Evolutionary conservation across 2,797 vertebrate species (phyloP).

Genomic region (Diplodus sargus): DNA sequence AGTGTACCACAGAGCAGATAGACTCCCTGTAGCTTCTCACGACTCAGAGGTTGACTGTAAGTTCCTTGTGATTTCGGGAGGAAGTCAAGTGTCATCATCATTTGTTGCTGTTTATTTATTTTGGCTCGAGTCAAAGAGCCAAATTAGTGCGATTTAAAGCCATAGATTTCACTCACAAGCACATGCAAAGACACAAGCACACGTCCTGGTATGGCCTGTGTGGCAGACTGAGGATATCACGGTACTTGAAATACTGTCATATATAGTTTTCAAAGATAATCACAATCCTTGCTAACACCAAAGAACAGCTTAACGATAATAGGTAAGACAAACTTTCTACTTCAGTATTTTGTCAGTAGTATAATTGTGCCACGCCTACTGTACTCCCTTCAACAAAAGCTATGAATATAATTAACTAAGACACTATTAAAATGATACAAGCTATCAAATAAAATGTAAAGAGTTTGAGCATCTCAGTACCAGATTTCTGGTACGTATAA

Average conservation of each 20-base stretch:
- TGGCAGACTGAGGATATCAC: slow-evolving; percentile 40
- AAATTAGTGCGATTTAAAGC: slow-evolving; percentile 68
- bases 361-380: slow-evolving; percentile 54
- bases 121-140: slow-evolving; percentile 55
- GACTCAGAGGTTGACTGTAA: slow-evolving; percentile 33
- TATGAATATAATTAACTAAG: neutral
- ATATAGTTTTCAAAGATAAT: slow-evolving; percentile 42
- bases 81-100: slow-evolving; percentile 45
- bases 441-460: slow-evolving; percentile 9
- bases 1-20: slow-evolving; percentile 26
- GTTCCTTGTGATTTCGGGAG: slow-evolving; percentile 31
- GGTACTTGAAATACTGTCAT: slow-evolving; percentile 74
- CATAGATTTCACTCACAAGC: slow-evolving; percentile 64
- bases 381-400: slow-evolving; percentile 17
- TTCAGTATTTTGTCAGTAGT: slow-evolving; percentile 43
- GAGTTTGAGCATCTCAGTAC: neutral
- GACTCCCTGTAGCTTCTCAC: slow-evolving; percentile 16
- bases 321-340: slow-evolving; percentile 23
- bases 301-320: slow-evolving; percentile 64
- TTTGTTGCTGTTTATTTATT: slow-evolving; percentile 73
- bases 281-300: slow-evolving; percentile 69
- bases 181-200: slow-evolving; percentile 34
- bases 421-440: slow-evolving; percentile 27
- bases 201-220: slow-evolving; percentile 19
- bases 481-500: slow-evolving; percentile 9